These are phyloP conservation scores for Atherinosoma microstoma DNA, from an alignment of 2,797 vertebrate genomes.

Conservation along the genomic window DNA sequence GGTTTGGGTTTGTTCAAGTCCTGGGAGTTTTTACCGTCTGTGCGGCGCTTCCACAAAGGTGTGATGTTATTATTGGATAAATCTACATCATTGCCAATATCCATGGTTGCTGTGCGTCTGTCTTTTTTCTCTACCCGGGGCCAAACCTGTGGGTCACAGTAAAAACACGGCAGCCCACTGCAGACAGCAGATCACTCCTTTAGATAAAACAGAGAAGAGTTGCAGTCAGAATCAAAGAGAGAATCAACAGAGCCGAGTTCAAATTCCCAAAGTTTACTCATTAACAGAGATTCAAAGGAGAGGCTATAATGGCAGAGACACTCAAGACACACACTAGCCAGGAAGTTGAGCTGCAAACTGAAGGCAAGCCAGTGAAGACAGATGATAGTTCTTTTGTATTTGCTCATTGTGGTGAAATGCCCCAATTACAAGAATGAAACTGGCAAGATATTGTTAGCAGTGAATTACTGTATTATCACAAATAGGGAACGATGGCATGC, in stretches of 20 bases:
- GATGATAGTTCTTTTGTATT: conserved; percentile 43
- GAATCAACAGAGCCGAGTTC: conserved; percentile 16
- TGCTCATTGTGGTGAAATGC: conserved; percentile 63
- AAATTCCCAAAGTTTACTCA: conserved; percentile 68
- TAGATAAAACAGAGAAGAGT: conserved; percentile 57
- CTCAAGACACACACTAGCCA: conserved; percentile 2
- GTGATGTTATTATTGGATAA: conserved; percentile 85
- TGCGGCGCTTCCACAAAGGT: conserved; percentile 85
- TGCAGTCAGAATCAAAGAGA: conserved; percentile 34
- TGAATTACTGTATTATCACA: conserved; percentile 30
- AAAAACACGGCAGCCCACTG: conserved; percentile 50
- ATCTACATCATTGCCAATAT: conserved; percentile 87
- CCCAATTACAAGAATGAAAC: conserved; percentile 50
- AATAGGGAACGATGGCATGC: neutral
- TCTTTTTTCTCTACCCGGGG: conserved; percentile 24
- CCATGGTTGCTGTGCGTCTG: conserved; percentile 58
- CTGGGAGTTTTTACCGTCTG: conserved; percentile 63
- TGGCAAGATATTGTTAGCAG: conserved; percentile 14
- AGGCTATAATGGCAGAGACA: conserved; percentile 21
- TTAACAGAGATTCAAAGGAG: conserved; percentile 58
- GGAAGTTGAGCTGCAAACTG: conserved; percentile 15
- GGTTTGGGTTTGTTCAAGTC: conserved; percentile 66
- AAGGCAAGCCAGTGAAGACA: conserved; percentile 27
- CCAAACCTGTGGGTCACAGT: conserved; percentile 39
- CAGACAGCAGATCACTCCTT: conserved; percentile 38